Percentiles rank a stretch among this genome's conserved stretches.
phyloP scores from a whole-genome alignment of 2,888 invertebrate genomes.

The Entomobrya multifasciata region DNA sequence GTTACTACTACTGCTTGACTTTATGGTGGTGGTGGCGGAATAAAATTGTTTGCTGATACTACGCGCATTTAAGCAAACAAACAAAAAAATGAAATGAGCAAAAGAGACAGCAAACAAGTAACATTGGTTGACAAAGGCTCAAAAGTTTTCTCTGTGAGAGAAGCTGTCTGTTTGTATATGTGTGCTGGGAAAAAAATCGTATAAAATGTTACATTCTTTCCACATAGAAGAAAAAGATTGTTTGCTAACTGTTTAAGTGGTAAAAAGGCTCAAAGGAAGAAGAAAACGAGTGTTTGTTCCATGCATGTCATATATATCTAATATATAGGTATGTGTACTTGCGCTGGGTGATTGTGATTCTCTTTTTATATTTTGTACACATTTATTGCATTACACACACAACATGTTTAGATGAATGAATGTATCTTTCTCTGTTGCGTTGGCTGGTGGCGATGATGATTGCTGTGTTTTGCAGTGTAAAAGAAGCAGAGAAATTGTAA shows the following conservation, averaged over 20 bases:
- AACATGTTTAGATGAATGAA: no score
- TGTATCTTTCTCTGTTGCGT: no score
- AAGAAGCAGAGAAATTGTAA: neutral
- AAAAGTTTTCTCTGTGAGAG: no score
- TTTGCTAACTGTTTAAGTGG: constrained; percentile 57
- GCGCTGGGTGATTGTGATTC: no score
- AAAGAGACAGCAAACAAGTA: neutral
- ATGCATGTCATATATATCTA: no score
- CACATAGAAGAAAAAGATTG: constrained; percentile 57
- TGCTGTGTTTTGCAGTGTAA: constrained; percentile 29
- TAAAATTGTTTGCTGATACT: constrained; percentile 43
- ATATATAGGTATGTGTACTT: no score
- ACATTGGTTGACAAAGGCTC: no score
- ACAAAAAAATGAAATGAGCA: constrained; percentile 44
- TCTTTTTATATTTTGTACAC: no score
- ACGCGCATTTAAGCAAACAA: constrained; percentile 46
- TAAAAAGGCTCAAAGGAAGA: constrained; percentile 40
- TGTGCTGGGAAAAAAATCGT: neutral
- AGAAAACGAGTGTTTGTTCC: no score
- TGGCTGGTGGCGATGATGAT: constrained; percentile 23
- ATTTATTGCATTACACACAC: no score
- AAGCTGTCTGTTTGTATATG: no score
- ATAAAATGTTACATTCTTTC: constrained; percentile 46
- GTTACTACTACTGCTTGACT: constrained; percentile 17
- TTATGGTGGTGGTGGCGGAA: constrained; percentile 25